Evolutionary conservation across 2,113 vertebrate genomes (phyloP).

Genomic region (Prolemur simus): DNA sequence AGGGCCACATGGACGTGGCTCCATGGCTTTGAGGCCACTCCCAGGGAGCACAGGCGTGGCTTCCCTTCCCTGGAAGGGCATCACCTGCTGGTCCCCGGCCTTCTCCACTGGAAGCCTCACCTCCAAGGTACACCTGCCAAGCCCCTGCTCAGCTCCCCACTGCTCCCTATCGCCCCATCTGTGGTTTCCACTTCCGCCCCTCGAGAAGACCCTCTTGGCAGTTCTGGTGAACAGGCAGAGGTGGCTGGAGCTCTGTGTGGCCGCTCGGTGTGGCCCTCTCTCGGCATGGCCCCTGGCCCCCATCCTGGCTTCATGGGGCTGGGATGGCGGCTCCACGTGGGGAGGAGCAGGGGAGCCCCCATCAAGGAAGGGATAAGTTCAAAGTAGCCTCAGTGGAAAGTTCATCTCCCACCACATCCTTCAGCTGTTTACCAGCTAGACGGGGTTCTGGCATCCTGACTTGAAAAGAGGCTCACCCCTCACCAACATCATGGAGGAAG

Average conservation of each 20-base stretch:
- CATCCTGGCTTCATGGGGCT: not conserved
- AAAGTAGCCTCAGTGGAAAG: constrained; percentile 80
- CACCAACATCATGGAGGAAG: constrained; percentile 73
- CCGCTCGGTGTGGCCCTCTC: rapidly evolving
- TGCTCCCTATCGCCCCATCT: not conserved
- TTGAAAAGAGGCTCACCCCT: constrained; percentile 74
- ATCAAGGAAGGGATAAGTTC: constrained; percentile 26
- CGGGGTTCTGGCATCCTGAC: constrained; percentile 69
- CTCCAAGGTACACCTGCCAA: rapidly evolving
- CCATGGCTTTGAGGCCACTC: not conserved
- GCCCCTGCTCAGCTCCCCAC: not conserved
- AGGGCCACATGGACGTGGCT: rapidly evolving
- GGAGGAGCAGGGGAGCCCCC: constrained; percentile 60
- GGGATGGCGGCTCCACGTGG: not conserved
- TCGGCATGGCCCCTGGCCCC: rapidly evolving
- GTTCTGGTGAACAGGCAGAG: not conserved
- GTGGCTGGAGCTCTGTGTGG: rapidly evolving
- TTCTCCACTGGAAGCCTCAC: not conserved
- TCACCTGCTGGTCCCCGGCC: rapidly evolving
- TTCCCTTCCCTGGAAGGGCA: not conserved
- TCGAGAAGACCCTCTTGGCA: not conserved
- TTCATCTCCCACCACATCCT: constrained; percentile 81
- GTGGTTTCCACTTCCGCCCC: constrained; percentile 38
- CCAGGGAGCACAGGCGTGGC: not conserved
- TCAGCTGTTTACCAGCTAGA: constrained; percentile 81